phyloP scores from a whole-genome alignment of 2,113 vertebrate species.

The Xerus inauris region DNA sequence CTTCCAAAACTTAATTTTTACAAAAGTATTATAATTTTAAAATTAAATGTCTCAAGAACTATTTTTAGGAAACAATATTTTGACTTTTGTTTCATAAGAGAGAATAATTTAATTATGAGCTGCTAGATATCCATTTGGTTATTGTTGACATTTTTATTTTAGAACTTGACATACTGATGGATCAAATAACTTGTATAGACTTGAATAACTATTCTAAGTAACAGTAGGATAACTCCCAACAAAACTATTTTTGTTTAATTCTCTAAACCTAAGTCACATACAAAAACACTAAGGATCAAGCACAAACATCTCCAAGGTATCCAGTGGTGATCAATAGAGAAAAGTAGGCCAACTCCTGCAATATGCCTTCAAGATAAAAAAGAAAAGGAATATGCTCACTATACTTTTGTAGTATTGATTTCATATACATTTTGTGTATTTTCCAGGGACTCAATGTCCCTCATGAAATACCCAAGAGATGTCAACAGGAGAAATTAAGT shows the following conservation, averaged over 20 bases:
- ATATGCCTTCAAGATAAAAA: not conserved
- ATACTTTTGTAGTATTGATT: not conserved
- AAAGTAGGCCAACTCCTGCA: not conserved
- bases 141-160: constrained; percentile 16
- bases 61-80: constrained; percentile 23
- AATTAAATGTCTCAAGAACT: not conserved
- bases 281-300: not conserved
- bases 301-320: not conserved
- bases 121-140: not conserved
- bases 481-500: not conserved
- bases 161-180: not conserved
- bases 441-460: not conserved
- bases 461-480: not conserved
- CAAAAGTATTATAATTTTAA: not conserved
- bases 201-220: not conserved
- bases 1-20: not conserved
- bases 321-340: not conserved
- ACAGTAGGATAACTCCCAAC: not conserved
- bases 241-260: constrained; percentile 6
- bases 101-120: not conserved
- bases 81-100: not conserved
- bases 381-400: not conserved
- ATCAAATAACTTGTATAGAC: not conserved
- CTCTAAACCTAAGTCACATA: not conserved
- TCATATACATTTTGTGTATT: not conserved